Evolutionary conservation across 2,888 invertebrate genomes (phyloP), one percentile per base, ranked within the genome.

Genomic region (Platypus cylindrus): DNA sequence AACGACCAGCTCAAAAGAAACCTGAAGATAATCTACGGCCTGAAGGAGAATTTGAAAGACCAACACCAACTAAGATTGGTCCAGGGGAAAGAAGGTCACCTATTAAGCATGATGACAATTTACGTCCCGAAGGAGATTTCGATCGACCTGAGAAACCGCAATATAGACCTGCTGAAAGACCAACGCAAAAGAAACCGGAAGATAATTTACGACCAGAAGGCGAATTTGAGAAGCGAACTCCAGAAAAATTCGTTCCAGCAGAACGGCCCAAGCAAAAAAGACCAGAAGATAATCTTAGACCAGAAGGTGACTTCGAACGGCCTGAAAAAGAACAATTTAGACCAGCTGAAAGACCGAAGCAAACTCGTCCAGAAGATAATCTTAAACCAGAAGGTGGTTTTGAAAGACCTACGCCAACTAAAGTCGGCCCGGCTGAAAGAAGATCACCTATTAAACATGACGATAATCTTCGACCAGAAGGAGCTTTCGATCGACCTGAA

Each of bases 131-230:
- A 48, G 70, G 69, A 12, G 64, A 67, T 2, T 63, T 64, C 56
- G 63, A 71, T 43, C 52, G 58, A 28, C 69, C 64, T 3, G 58
- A 62, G 31, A 63, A 60, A 32, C 52, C 60, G 1, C 49, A 59
- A 8, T 49, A 56, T 7, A 54, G 54, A 7, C 65, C 67, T 1
- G 65, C 56, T 0, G 67, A 69, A 42, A 53, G 64, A 28, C 53
- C 60, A 12, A 51, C 53, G 2, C 62, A 59, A 3, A 59, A 57
- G 8, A 55, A 48, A 40, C 58, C 59, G 0, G 54, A 62, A 14
- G 73, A 73, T 40, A 71, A 71, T 44, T 48, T 73, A 0, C 54
- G 54, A 31, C 66, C 65, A 2, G 70, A 71, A 50, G 71, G 73
- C 7, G 69, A 70, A 0, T 71, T 71, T 43, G 49, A 49, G 29